Percentiles rank a stretch among this genome's conserved stretches.
Conservation (phyloP, 2,113 vertebrate genomes). For the Phoxinus phoxinus region DNA sequence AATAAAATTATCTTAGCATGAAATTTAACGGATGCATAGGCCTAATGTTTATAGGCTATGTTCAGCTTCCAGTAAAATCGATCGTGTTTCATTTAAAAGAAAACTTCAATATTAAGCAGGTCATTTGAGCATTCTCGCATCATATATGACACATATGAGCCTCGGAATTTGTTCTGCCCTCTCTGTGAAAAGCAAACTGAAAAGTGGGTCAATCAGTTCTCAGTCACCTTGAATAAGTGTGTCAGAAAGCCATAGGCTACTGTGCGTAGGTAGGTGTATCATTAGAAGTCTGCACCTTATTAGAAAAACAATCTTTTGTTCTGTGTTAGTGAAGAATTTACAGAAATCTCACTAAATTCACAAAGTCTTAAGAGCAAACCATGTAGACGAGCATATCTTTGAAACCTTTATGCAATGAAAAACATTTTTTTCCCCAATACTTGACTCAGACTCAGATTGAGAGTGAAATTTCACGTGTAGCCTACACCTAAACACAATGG, state of each 20-base stretch:
- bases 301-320: not conserved
- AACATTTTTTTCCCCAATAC: not conserved
- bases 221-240: constrained; percentile 36
- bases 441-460: not conserved
- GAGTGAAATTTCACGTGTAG: not conserved
- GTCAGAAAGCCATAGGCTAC: constrained; percentile 9
- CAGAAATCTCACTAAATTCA: not conserved
- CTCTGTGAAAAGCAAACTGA: not conserved
- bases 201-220: constrained; percentile 30
- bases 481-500: not conserved
- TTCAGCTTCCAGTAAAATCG: not conserved
- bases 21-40: not conserved
- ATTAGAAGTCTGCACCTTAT: not conserved
- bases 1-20: not conserved
- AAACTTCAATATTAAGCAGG: not conserved
- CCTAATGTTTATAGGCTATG: too few relatives aligned
- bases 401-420: not conserved
- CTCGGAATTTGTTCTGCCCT: constrained; percentile 4
- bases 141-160: not conserved
- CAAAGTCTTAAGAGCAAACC: not conserved
- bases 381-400: not conserved
- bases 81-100: not conserved
- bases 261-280: not conserved
- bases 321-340: not conserved
- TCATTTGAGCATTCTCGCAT: not conserved